Evolutionary conservation across 1,140 invertebrate genomes (phyloP).

Genomic region (Pseudoatta argentina): DNA sequence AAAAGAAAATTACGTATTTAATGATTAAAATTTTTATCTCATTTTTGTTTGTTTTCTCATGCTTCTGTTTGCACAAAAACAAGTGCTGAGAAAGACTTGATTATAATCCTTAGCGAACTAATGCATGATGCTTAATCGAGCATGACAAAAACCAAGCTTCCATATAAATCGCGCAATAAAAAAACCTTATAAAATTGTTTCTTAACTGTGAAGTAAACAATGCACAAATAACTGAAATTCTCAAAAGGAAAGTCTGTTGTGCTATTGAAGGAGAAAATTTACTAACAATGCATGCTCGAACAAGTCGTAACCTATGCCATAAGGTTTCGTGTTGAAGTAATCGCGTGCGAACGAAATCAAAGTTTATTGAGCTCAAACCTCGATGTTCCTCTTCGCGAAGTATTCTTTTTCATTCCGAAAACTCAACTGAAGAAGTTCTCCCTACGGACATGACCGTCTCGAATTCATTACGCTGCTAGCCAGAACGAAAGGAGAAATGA

Average conservation of each 20-base stretch:
- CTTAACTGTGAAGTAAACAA: background rate
- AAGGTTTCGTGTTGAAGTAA: slow-evolving; percentile 45
- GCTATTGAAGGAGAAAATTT: background rate
- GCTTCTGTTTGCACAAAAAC: background rate
- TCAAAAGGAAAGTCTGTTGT: background rate
- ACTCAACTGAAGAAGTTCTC: slow-evolving; percentile 63
- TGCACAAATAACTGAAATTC: background rate
- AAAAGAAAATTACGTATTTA: no score
- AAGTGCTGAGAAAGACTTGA: background rate
- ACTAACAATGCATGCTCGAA: slow-evolving; percentile 12
- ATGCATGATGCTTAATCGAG: background rate
- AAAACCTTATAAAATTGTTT: background rate
- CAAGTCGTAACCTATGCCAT: background rate
- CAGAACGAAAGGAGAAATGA: slow-evolving; percentile 8
- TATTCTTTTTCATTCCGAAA: slow-evolving; percentile 67
- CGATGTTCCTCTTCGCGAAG: slow-evolving; percentile 52
- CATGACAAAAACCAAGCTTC: background rate
- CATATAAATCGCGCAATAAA: background rate
- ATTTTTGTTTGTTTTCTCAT: background rate
- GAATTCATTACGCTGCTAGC: slow-evolving; percentile 70
- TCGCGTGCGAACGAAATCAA: slow-evolving; percentile 69
- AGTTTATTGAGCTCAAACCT: slow-evolving; percentile 57
- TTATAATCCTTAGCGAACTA: no score
- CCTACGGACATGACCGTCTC: slow-evolving; percentile 52
- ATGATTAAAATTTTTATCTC: background rate